Conservation (phyloP, 2,888 invertebrate genomes). For the Papilio gigon region DNA sequence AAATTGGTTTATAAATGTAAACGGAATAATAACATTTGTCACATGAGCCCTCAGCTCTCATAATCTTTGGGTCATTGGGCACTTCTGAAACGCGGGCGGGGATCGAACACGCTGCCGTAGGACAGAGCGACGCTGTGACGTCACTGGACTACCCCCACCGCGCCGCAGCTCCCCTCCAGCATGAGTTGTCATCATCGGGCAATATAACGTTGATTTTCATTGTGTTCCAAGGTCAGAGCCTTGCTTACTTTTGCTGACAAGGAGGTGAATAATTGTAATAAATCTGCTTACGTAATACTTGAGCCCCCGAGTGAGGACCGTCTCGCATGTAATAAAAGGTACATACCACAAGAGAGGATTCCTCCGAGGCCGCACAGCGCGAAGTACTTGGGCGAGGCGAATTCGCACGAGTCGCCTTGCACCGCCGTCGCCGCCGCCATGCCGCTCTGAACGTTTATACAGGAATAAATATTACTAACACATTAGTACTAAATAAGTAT, state of each 20-base stretch:
- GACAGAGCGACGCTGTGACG: slow-evolving; percentile 47
- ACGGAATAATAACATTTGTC: too few species aligned
- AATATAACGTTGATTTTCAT: too few species aligned
- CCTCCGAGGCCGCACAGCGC: slow-evolving; percentile 96
- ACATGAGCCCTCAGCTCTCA: slow-evolving; percentile 77
- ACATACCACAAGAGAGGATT: slow-evolving; percentile 83
- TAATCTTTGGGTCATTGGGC: slow-evolving; percentile 71
- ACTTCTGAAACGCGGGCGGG: slow-evolving; percentile 48
- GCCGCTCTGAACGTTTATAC: slow-evolving; percentile 52
- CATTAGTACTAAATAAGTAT: too few species aligned
- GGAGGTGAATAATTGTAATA: too few species aligned
- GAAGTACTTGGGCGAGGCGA: slow-evolving; percentile 95
- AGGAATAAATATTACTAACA: too few species aligned
- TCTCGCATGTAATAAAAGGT: too few species aligned
- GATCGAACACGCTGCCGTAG: slow-evolving; percentile 50
- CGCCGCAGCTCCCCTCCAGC: slow-evolving; percentile 59
- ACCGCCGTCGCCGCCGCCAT: slow-evolving; percentile 67
- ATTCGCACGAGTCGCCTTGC: slow-evolving; percentile 89
- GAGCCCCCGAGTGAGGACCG: too few species aligned
- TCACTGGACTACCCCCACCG: slow-evolving; percentile 44
- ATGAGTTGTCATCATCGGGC: slow-evolving; percentile 71
- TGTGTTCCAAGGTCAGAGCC: too few species aligned
- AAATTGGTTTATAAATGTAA: too few species aligned
- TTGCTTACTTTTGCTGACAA: too few species aligned
- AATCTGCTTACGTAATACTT: too few species aligned